phyloP scores from a whole-genome alignment of 2,888 invertebrate species.

The Ochropleura plecta region DNA sequence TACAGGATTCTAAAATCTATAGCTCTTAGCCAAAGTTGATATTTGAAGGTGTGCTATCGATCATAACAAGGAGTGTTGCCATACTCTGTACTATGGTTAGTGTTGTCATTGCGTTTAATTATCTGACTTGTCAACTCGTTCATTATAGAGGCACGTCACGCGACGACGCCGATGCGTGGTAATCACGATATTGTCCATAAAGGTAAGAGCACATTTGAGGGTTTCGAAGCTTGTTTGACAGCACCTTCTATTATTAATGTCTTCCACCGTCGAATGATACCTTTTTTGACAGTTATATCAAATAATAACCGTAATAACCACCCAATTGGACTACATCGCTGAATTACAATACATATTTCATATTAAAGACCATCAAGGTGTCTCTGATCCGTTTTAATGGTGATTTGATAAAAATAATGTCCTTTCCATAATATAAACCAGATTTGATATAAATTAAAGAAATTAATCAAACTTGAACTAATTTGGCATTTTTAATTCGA shows the following conservation, averaged over 20 bases:
- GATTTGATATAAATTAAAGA: conserved; percentile 41
- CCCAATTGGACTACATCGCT: conserved; percentile 23
- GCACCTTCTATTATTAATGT: conserved; percentile 45
- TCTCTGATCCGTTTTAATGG: conserved; percentile 31
- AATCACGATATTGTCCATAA: conserved; percentile 58
- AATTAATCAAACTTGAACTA: conserved; percentile 32
- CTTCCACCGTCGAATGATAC: conserved; percentile 41
- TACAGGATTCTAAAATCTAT: conserved; percentile 20
- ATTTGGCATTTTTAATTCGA: conserved; percentile 53
- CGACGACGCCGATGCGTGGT: conserved; percentile 56
- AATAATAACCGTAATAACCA: conserved; percentile 34
- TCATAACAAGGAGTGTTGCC: conserved; percentile 56
- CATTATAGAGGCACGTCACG: conserved; percentile 61
- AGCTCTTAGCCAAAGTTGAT: not conserved
- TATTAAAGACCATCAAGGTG: conserved; percentile 40
- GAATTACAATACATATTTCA: conserved; percentile 40
- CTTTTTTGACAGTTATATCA: conserved; percentile 40
- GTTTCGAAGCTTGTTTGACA: conserved; percentile 15
- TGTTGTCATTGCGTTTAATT: conserved; percentile 66
- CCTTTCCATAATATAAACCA: conserved; percentile 33
- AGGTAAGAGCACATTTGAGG: conserved; percentile 29
- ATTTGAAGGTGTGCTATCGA: not conserved
- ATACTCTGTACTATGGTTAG: conserved; percentile 48
- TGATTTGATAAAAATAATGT: conserved; percentile 29
- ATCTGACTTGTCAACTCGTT: conserved; percentile 65